These are phyloP conservation scores for human DNA, from an alignment of 2,113 vertebrate genomes.

Conservation along the genomic window GRCh38 chr17:60283001-60283500, in stretches of 20 bases:
- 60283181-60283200: not conserved
- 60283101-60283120: not conserved
- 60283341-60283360: not conserved
- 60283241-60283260: not conserved
- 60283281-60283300: not conserved
- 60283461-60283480: not conserved
- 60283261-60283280: not conserved
- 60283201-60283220: not conserved
- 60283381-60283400: not conserved
- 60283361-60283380: constrained; percentile 15
- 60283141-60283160: constrained; percentile 4
- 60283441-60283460: not conserved
- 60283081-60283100: not conserved
- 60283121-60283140: not conserved
- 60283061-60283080: constrained; percentile 2
- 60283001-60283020: constrained; percentile 24
- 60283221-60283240: not conserved
- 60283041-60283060: not conserved
- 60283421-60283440: not conserved
- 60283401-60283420: not conserved
- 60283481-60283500: constrained; percentile 4
- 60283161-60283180: not conserved
- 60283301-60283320: not conserved
- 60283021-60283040: not conserved
- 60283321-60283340: not conserved